Base-by-base conservation (phyloP, 2,888 invertebrate species). In the Ectropis crepuscularia region DNA sequence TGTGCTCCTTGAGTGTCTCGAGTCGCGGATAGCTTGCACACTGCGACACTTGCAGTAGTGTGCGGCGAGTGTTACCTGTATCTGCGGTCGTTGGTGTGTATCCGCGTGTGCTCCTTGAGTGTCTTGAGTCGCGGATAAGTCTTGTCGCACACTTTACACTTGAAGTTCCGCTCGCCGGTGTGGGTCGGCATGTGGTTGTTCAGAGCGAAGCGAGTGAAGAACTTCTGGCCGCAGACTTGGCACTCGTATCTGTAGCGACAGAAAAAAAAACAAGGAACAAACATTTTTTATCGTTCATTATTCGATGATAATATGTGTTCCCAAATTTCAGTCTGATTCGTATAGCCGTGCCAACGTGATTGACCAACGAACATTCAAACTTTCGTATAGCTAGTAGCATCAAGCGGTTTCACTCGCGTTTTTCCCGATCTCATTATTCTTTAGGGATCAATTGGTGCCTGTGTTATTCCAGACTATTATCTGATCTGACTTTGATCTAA, bases 111-210 rank as follows among this genome's bases (percentile, higher is more conserved):
- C 51, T 90, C 90, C 36, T 89, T 90, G 0, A 91, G 71, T 0
- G 91, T 91, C 72, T 91, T 92, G 0, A 88, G 79, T 0, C 91
- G 69, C 0, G 91, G 91, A 59, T 92, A 92, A 0, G 81, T 81
- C 65, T 92, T 92, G 63, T 90, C 90, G 64, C 92, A 92, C 0
- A 86, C 87, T 53, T 89, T 89, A 53, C 92, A 92, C 59, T 89
- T 90, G 71, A 85, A 91, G 74, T 91, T 91, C 0, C 90, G 63
- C 57, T 92, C 92, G 0, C 88, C 85, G 0, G 92, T 92, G 76
- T 92, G 92, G 0, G 87, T 88, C 0, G 92, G 92, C 89, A 91
- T 88, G 77, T 92, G 92, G 57, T 90, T 90, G 74, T 83, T 89
- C 0, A 92, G 75, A 0, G 91, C 88, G 79, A 90, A 91, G 0